These are phyloP conservation scores for Amphibalanus amphitrite DNA, from an alignment of 1,140 invertebrate species.

Conservation along the genomic window DNA sequence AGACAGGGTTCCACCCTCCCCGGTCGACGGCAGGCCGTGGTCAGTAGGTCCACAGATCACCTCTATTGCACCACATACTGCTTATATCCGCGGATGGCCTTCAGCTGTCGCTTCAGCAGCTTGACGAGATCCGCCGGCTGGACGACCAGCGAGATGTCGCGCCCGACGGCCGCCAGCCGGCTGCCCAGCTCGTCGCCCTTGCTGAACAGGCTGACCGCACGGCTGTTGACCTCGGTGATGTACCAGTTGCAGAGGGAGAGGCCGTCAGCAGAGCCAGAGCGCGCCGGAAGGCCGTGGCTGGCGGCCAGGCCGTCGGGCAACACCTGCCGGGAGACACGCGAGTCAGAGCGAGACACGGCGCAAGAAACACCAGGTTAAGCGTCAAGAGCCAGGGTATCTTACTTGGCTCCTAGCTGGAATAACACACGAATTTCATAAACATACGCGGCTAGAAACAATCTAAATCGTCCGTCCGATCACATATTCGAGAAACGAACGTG, in stretches of 20 bases:
- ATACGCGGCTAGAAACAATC: too few relatives aligned
- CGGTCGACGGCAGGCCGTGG: too few relatives aligned
- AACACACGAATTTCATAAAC: too few relatives aligned
- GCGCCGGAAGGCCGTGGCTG: constrained; percentile 40
- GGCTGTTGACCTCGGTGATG: constrained; percentile 65
- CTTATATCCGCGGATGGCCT: constrained; percentile 54
- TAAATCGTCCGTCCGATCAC: too few relatives aligned
- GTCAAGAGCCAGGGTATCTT: too few relatives aligned
- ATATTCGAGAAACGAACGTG: too few relatives aligned
- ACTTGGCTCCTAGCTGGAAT: too few relatives aligned
- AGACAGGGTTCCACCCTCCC: too few relatives aligned
- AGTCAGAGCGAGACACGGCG: too few relatives aligned
- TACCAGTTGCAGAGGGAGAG: constrained; percentile 44
- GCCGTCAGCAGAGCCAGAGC: constrained; percentile 41
- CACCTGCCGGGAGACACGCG: too few relatives aligned
- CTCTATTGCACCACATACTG: constrained; percentile 43
- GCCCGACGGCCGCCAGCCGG: constrained; percentile 55
- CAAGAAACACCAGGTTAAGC: too few relatives aligned
- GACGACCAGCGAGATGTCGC: constrained; percentile 63
- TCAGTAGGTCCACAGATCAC: too few relatives aligned
- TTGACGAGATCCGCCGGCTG: constrained; percentile 63
- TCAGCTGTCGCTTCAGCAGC: constrained; percentile 56
- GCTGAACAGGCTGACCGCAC: constrained; percentile 60
- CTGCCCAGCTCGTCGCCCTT: constrained; percentile 54
- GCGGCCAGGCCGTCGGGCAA: constrained; percentile 33